Base-by-base conservation (phyloP, 2,797 vertebrate genomes). In the Acipenser oxyrinchus region DNA sequence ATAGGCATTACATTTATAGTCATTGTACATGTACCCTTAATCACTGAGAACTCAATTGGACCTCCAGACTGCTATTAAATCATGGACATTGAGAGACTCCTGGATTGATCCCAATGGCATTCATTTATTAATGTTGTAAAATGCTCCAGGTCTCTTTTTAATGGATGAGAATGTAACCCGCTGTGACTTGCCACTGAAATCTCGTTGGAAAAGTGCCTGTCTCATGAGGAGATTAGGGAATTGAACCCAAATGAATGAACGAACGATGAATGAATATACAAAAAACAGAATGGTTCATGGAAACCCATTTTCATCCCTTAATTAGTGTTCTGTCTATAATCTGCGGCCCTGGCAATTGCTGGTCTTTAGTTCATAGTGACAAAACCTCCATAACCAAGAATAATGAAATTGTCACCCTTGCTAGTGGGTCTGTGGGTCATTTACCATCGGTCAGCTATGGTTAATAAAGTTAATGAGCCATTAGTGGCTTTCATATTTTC, bases 101-200 rank as follows among this genome's bases (percentile, higher is more conserved):
- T 72, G 68, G 65, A 66, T 62, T 12, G 57, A 15, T 57, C 67
- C 67, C 67, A 72, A 60, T 48, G 48, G 60, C 53, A 37, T 11
- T 52, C 61, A 66, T 72, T 72, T 72, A 72, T 69, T 69, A 66
- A 71, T 71, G 72, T 66, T 64, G 61, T 66, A 71, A 69, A 69
- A 69, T 71, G 64, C 67, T 52, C 59, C 50, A 8, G 23, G 48
- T 60, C 55, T 57, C 60, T 70, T 59, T 70, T 69, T 55, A 72
- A 72, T 66, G 70, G 64, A 69, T 60, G 71, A 66, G 65, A 72
- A 23, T 66, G 61, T 62, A 64, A 69, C 64, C 53, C 55, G 67
- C 63, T 66, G 64, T 51, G 50, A 59, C 60, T 67, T 63, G 71
- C 64, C 37, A 49, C 7, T 15, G 51, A 63, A 48, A 48, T 64